Conservation (phyloP, 2,888 invertebrate species). For the Synergus japonicus region DNA sequence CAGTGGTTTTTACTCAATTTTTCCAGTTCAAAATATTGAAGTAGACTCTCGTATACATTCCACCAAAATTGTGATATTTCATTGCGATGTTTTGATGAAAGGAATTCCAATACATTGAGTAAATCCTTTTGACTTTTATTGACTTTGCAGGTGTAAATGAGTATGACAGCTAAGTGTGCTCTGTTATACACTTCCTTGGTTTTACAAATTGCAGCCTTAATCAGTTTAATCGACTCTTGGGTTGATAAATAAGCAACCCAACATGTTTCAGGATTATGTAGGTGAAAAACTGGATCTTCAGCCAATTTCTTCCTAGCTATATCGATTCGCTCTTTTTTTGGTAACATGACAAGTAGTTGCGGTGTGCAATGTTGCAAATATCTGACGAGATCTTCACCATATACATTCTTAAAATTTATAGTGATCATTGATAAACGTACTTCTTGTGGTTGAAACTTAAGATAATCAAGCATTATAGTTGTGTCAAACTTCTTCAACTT, state of each 20-base stretch:
- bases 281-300: neutral
- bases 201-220: constrained; percentile 61
- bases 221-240: constrained; percentile 57
- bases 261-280: no score
- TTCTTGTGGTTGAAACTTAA: constrained; percentile 61
- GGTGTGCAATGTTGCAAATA: constrained; percentile 48
- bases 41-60: constrained; percentile 48
- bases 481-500: constrained; percentile 46
- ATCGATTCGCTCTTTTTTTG: constrained; percentile 59
- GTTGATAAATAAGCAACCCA: constrained; percentile 68
- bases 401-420: constrained; percentile 60
- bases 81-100: constrained; percentile 67
- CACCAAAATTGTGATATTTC: constrained; percentile 59
- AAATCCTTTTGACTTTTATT: constrained; percentile 67
- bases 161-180: constrained; percentile 53
- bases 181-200: constrained; percentile 53
- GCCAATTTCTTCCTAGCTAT: constrained; percentile 62
- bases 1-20: constrained; percentile 63
- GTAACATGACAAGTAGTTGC: constrained; percentile 59
- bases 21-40: constrained; percentile 55
- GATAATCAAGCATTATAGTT: constrained; percentile 46
- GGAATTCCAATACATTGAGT: constrained; percentile 62
- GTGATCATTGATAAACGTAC: constrained; percentile 55
- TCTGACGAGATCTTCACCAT: constrained; percentile 57
- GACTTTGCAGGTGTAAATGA: constrained; percentile 69